Evolutionary conservation across 1,140 invertebrate genomes (phyloP), one percentile per base, ranked within the genome.

Genomic region (Lordiphosa collinella): DNA sequence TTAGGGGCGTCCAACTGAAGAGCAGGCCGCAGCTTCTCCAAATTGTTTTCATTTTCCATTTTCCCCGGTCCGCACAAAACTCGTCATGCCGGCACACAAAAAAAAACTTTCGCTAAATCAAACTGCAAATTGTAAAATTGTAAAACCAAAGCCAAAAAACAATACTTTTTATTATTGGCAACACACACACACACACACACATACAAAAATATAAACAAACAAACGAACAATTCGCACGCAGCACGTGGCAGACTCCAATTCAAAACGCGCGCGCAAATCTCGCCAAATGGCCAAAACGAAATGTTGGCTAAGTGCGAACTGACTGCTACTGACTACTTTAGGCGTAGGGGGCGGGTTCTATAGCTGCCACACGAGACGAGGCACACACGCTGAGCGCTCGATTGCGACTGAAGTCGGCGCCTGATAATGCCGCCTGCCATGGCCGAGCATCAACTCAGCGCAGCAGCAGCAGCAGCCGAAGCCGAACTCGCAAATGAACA

Each of bases 351-450:
- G 22, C 22, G 22, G 38, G 11, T 6, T 37, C 40, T 25, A 10
- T 32, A 54, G 32, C 47, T 47, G 31, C 37, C 31, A 13, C 55
- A 36, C 41, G 65, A 68, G 47, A 70, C 76, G 79, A 82, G 64
- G 62, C 67, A 59, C 52, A 82, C 62, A 56, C 76, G 76, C 54
- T 82, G 72, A 80, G 71, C 76, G 78, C 67, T 82, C 76, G 78
- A 63, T 82, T 71, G 76, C 76, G 64, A 80, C 76, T 80, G 71
- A 80, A 80, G 75, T 80, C 56, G 75, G 55, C 57, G 71, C 67
- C 64, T 80, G 78, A 82, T 80, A 82, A 67, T 80, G 76, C 66
- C 71, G 64, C 64, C 46, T 57, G 43, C 51, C 25, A 35, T 36
- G 46, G 49, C 32, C 25, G 32, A 40, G 12, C 40, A 43, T 16